Conservation (phyloP, 2,797 vertebrate species). For the Chelon auratus region DNA sequence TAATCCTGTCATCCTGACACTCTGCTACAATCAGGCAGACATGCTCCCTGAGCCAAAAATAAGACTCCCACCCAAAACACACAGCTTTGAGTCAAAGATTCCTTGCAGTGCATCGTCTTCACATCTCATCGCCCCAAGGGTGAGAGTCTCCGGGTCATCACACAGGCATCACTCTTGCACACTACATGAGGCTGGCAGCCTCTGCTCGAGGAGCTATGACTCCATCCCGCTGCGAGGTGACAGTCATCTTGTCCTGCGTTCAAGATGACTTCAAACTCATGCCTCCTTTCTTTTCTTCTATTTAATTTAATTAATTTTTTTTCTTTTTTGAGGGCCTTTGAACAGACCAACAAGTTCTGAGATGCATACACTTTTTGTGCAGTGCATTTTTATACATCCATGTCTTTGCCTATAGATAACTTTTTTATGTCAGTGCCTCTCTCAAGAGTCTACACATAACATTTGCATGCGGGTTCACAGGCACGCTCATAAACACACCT, state of each 20-base stretch:
- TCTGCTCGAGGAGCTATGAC: slow-evolving; percentile 21
- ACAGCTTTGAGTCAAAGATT: slow-evolving; percentile 58
- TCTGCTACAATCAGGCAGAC: slow-evolving; percentile 28
- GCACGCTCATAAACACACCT: slow-evolving; percentile 39
- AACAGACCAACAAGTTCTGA: neutral
- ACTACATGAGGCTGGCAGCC: slow-evolving; percentile 23
- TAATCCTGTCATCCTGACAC: slow-evolving; percentile 27
- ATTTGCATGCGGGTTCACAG: slow-evolving; percentile 6
- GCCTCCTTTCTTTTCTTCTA: neutral
- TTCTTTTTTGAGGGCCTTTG: neutral
- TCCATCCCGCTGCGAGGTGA: slow-evolving; percentile 21
- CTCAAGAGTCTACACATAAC: neutral
- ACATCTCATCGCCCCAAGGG: slow-evolving; percentile 17
- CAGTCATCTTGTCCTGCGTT: slow-evolving; percentile 9
- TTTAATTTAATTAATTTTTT: neutral
- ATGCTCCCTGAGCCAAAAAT: slow-evolving; percentile 43
- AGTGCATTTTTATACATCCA: neutral
- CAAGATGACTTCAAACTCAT: slow-evolving; percentile 15
- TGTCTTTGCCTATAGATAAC: neutral
- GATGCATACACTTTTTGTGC: neutral
- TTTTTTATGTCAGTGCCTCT: neutral
- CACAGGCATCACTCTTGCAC: neutral
- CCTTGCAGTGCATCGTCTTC: slow-evolving; percentile 21
- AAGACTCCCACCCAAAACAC: slow-evolving; percentile 46
- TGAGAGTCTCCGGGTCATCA: slow-evolving; percentile 27